Base-by-base conservation (phyloP, 2,797 vertebrate species). In the Bovichtus diacanthus region DNA sequence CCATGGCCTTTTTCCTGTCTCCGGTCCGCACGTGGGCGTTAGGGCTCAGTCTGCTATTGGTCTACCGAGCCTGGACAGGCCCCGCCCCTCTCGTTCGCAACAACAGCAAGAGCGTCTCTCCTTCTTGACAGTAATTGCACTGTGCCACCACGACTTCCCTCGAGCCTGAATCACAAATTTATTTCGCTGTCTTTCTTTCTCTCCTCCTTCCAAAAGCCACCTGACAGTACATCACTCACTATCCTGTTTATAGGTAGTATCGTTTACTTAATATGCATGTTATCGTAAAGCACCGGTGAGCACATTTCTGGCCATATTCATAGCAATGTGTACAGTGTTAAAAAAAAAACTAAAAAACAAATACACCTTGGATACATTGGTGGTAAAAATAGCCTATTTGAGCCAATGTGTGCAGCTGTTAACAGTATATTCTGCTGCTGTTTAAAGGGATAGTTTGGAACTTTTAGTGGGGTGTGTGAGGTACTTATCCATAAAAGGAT, bases 1-100 rank as follows among this genome's bases (percentile, higher is more conserved):
- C 70, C 11, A 36, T 95, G 74, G 96, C 98, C 6, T 96, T 98
- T 81, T 78, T 98, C 81, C 89, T 99, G 74, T 99, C 98, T 31
- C 98, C 98, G 0, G 93, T 98, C 84, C 96, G 95, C 88, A 96
- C 94, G 0, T 99, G 98, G 98, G 92, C 97, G 1, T 85, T 97
- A 4, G 87, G 82, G 8, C 90, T 98, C 83, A 89, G 95, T 1
- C 70, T 97, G 31, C 80, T 95, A 60, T 89, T 99, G 79, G 87
- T 96, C 63, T 94, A 94, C 84, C 94, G 91, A 46, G 96, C 95
- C 66, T 99, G 98, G 98, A 96, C 93, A 21, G 92, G 93, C 76
- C 93, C 94, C 41, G 55, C 81, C 50, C 93, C 94, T 64, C 77
- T 70, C 31, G 39, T 90, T 27, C 78, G 55, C 8, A 81, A 84